phyloP scores from a whole-genome alignment of 1,140 invertebrate species.

The Drosophila tristis region DNA sequence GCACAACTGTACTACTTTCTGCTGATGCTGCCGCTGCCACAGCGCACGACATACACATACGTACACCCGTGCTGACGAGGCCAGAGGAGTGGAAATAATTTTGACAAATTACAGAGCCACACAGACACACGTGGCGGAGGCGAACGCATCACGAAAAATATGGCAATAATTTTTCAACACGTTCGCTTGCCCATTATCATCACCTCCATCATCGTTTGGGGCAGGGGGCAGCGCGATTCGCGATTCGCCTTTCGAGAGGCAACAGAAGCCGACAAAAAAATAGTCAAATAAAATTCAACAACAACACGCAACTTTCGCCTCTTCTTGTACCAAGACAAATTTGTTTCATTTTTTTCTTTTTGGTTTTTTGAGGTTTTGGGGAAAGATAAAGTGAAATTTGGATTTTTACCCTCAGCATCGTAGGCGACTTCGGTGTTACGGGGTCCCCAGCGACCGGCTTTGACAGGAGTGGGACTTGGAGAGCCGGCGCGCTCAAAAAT shows the following conservation, averaged over 20 bases:
- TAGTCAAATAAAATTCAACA: slow-evolving; percentile 57
- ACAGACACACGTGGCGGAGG: slow-evolving; percentile 18
- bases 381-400: slow-evolving; percentile 52
- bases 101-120: slow-evolving; percentile 61
- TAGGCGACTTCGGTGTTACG: slow-evolving; percentile 88
- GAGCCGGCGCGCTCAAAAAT: slow-evolving; percentile 85
- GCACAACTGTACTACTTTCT: slow-evolving; percentile 37
- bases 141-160: slow-evolving; percentile 68
- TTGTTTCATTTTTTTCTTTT: slow-evolving; percentile 12
- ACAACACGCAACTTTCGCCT: slow-evolving; percentile 65
- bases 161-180: slow-evolving; percentile 69
- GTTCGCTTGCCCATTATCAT: slow-evolving; percentile 26
- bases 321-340: slow-evolving; percentile 64
- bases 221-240: slow-evolving; percentile 17
- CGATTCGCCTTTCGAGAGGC: slow-evolving; percentile 33
- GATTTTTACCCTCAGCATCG: slow-evolving; percentile 88
- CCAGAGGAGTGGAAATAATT: slow-evolving; percentile 62
- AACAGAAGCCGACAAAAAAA: slow-evolving; percentile 50
- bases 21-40: slow-evolving; percentile 67
- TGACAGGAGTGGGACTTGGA: slow-evolving; percentile 87
- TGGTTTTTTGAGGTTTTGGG: slow-evolving; percentile 14
- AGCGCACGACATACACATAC: slow-evolving; percentile 34
- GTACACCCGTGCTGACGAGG: slow-evolving; percentile 47
- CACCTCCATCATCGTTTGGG: slow-evolving; percentile 34
- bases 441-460: slow-evolving; percentile 87